Conservation (phyloP, 2,888 invertebrate species). For the Scaeva pyrastri region DNA sequence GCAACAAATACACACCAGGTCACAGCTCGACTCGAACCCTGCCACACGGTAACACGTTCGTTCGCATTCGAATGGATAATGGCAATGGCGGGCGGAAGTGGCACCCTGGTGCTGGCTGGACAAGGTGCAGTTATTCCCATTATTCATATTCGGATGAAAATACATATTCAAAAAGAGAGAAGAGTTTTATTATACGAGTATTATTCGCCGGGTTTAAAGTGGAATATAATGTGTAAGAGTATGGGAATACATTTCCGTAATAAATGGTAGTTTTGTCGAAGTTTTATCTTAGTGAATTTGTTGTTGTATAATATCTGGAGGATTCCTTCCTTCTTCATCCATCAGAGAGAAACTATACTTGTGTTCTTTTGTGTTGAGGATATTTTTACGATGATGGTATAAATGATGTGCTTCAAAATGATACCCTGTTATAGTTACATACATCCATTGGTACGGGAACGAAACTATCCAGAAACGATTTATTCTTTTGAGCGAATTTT, state of each 20-base stretch:
- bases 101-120: slow-evolving; percentile 54
- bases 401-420: neutral
- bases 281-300: neutral
- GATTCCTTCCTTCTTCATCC: neutral
- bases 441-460: too few relatives aligned
- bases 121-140: slow-evolving; percentile 75
- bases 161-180: slow-evolving; percentile 65
- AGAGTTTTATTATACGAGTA: slow-evolving; percentile 71
- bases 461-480: neutral
- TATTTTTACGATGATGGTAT: too few relatives aligned
- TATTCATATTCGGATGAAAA: slow-evolving; percentile 64
- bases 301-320: neutral
- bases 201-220: slow-evolving; percentile 67
- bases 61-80: neutral
- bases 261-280: slow-evolving; percentile 51
- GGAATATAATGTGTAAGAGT: slow-evolving; percentile 33
- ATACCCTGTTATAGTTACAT: neutral
- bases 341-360: too few relatives aligned
- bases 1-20: neutral
- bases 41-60: neutral
- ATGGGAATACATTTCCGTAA: slow-evolving; percentile 42
- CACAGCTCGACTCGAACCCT: too few relatives aligned
- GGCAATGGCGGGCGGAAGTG: slow-evolving; percentile 12
- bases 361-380: slow-evolving; percentile 3
- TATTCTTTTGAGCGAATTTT: neutral